Base-by-base conservation (phyloP, 30 jellyfish, hydroid and myxozoan genomes). In the Aurelia aurita region DNA sequence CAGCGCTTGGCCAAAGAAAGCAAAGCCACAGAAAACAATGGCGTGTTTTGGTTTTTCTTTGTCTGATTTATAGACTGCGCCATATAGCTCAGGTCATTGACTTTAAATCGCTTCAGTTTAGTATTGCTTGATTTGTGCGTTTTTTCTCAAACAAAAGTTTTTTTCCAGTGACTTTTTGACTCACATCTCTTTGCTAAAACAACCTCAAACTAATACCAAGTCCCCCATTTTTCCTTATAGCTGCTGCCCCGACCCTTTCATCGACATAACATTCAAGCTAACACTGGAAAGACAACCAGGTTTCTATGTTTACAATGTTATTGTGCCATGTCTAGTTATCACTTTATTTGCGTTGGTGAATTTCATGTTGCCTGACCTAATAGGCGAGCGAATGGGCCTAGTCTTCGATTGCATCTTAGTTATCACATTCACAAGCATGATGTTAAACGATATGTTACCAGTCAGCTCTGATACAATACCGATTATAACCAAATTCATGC, bases 361-460 rank as follows among this genome's bases (percentile, higher is more conserved):
- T 34, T 90, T 90, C 79, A 31, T 74, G 73, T 47, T 81, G 53
- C 97, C 97, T n/a, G 94, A 82, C 18, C 72, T 61, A 43, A 79
- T 80, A 15, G 97, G 97, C 26, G 85, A 69, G 58, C 59, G 97
- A 53, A 84, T 90, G 88, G 95, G 97, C 31, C 79, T 90, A 14
- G 82, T 75, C 28, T 69, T 90, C 45, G 95, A 90, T 53, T 90
- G 95, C 31, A 82, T 90, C 49, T 73, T 90, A 9, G 86, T 91
- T 0, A 82, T 72, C 25, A 82, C 97, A 15, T 66, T 90, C 86
- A 82, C 90, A 23, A 19, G 85, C 47, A 82, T 90, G 91, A 83
- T 90, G 94, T 88, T 90, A 19, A 66, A 90, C 5, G 89, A 74
- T 44, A 82, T 82, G 90, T 54, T 90, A 91, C 97, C 97, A 35